These are phyloP conservation scores for Prunella himalayana DNA, from an alignment of 2,113 vertebrate species.

Conservation along the genomic window DNA sequence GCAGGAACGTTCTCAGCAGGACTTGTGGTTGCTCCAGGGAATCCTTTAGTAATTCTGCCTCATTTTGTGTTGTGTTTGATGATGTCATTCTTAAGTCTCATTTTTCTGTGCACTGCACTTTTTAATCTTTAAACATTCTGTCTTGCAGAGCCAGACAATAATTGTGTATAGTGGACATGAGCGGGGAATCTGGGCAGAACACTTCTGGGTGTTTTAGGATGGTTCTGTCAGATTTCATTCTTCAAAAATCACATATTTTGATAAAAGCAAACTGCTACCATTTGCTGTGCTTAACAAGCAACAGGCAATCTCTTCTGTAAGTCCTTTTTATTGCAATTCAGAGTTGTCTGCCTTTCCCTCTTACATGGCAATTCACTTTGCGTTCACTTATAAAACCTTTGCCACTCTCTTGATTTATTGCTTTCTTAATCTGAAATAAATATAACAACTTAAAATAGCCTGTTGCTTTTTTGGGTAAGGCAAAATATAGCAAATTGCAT, in stretches of 20 bases:
- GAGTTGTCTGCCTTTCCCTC: neutral
- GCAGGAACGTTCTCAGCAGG: slow-evolving; percentile 22
- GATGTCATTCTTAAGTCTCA: slow-evolving; percentile 27
- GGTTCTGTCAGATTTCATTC: neutral
- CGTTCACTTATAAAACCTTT: neutral
- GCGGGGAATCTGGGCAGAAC: neutral
- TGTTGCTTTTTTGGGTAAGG: neutral
- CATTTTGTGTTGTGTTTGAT: slow-evolving; percentile 16
- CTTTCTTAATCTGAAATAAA: slow-evolving; percentile 26
- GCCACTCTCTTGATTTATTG: neutral
- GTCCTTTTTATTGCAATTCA: slow-evolving; percentile 12
- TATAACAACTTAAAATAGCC: neutral
- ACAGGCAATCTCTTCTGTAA: neutral
- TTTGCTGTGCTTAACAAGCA: slow-evolving; percentile 27
- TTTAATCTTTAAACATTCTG: slow-evolving; percentile 23
- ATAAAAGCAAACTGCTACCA: neutral
- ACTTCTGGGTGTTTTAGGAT: neutral
- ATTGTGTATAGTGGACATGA: neutral
- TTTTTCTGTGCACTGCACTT: neutral
- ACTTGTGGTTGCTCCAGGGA: slow-evolving; percentile 48
- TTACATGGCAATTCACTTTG: neutral
- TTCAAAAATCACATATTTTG: slow-evolving; percentile 6
- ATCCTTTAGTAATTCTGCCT: slow-evolving; percentile 52
- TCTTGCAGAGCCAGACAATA: neutral
- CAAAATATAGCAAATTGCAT: neutral